A percentile compares a stretch with the other conserved stretches of the same genome.
These are phyloP conservation scores for Drosophila kohkoa DNA, from an alignment of 1,140 invertebrate species.

Conservation along the genomic window DNA sequence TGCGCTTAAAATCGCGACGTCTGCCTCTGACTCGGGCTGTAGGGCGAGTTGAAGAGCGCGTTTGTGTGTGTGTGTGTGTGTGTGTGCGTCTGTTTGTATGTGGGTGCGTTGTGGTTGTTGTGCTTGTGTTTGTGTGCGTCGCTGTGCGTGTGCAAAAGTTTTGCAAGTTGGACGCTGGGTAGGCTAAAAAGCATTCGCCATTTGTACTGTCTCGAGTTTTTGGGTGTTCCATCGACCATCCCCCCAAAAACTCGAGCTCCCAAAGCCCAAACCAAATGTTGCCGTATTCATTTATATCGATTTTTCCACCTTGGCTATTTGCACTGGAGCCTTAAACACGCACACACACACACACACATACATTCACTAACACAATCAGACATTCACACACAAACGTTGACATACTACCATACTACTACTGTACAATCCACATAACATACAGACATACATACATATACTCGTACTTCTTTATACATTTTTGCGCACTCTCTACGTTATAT, in stretches of 20 bases:
- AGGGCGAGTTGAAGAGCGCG: slow-evolving; percentile 38
- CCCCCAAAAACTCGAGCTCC: no score
- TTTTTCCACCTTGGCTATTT: slow-evolving; percentile 80
- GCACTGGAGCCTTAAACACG: slow-evolving; percentile 49
- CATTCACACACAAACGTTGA: slow-evolving; percentile 46
- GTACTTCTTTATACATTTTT: slow-evolving; percentile 53
- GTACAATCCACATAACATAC: slow-evolving; percentile 11
- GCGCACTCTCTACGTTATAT: slow-evolving; percentile 63
- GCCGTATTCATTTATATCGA: slow-evolving; percentile 80
- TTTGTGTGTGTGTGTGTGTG: slow-evolving; percentile 14
- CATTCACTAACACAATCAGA: slow-evolving; percentile 20
- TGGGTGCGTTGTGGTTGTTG: slow-evolving; percentile 13
- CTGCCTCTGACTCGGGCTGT: slow-evolving; percentile 50
- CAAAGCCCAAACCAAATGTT: slow-evolving; percentile 63
- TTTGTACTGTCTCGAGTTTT: slow-evolving; percentile 72
- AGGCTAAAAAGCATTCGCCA: slow-evolving; percentile 70
- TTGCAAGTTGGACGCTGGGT: slow-evolving; percentile 64
- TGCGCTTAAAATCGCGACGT: slow-evolving; percentile 73
- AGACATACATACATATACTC: slow-evolving; percentile 23
- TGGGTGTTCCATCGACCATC: slow-evolving; percentile 19
- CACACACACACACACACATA: slow-evolving; percentile 39
- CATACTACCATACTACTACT: slow-evolving; percentile 53
- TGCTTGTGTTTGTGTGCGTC: slow-evolving; percentile 38
- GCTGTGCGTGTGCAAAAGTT: slow-evolving; percentile 75
- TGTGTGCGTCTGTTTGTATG: slow-evolving; percentile 12